Evolutionary conservation across 2,113 vertebrate species (phyloP), one percentile per base, ranked within the genome.

Genomic region (Aix galericulata): DNA sequence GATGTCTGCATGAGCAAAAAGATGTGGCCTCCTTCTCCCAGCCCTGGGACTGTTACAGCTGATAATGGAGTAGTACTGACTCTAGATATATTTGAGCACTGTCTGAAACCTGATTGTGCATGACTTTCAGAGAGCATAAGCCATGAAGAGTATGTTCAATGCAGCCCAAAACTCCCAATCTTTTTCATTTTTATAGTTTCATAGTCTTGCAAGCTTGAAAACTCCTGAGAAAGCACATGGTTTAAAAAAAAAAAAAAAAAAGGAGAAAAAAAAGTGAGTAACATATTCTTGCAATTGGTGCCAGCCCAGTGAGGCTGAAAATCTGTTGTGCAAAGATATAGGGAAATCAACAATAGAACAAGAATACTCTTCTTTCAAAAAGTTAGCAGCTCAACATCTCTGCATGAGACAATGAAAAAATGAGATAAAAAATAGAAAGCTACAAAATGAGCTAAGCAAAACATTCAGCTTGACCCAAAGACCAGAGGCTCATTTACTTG

Each of bases 101-200:
- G 85, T 90, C 95, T 96, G 87, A 88, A 96, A 96, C 73, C 79
- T 88, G 88, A 94, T 91, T 95, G 92, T 91, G 92, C 92, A 86
- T 96, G 95, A 94, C 94, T 96, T 91, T 76, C 66, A 53, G 88
- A 76, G 81, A 93, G 71, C 74, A 76, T 31, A 56, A 95, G 80
- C 92, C 87, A 91, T 92, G 93, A 96, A 96, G 94, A 95, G 66
- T 86, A 87, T 4, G 50, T 83, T 87, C 88, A 83, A 94, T 90
- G 48, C 82, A 92, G 73, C 42, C 76, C 86, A 84, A 92, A 88
- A 91, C 68, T 86, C 60, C 76, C 48, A 96, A 64, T 95, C 68
- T 95, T 94, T 91, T 83, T 88, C 80, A 78, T 89, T 94, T 92
- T 93, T 86, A 78, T 76, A 89, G 88, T 69, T 94, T 93, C 73